Evolutionary conservation across 2,113 vertebrate species (phyloP).

Genomic region (Ailuropoda melanoleuca): DNA sequence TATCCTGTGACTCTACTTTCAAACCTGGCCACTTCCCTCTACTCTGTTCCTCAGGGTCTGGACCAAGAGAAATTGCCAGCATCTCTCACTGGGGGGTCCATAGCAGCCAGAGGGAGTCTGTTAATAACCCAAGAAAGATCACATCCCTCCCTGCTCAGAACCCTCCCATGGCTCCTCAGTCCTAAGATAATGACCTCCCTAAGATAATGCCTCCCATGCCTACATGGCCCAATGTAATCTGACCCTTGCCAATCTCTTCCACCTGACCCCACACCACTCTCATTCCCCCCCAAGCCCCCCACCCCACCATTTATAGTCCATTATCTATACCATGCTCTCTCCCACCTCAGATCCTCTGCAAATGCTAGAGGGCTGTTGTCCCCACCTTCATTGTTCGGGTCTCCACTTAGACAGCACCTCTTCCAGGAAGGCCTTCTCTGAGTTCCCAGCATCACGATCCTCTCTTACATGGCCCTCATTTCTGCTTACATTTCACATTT

Average conservation of each 20-base stretch:
- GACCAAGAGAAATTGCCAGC: background rate
- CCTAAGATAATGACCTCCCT: background rate
- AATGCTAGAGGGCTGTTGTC: background rate
- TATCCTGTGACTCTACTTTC: background rate
- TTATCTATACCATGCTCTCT: background rate
- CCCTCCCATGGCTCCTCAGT: background rate
- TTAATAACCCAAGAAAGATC: background rate
- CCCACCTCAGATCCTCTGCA: background rate
- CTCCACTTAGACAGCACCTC: background rate
- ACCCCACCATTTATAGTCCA: background rate
- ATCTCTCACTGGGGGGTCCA: background rate
- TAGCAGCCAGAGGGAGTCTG: background rate
- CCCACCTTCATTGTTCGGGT: background rate
- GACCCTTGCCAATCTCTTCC: background rate
- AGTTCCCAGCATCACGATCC: background rate
- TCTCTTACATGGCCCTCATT: background rate
- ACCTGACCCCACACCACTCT: background rate
- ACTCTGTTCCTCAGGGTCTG: background rate
- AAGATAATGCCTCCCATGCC: background rate
- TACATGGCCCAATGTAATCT: background rate
- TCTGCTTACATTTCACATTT: background rate
- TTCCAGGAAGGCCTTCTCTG: background rate
- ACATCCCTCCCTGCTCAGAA: background rate
- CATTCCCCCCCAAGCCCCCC: fast-evolving
- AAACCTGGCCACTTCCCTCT: background rate